Evolutionary conservation across 2,113 vertebrate genomes (phyloP), one percentile per base, ranked within the genome.

Genomic region (Chunga burmeisteri): DNA sequence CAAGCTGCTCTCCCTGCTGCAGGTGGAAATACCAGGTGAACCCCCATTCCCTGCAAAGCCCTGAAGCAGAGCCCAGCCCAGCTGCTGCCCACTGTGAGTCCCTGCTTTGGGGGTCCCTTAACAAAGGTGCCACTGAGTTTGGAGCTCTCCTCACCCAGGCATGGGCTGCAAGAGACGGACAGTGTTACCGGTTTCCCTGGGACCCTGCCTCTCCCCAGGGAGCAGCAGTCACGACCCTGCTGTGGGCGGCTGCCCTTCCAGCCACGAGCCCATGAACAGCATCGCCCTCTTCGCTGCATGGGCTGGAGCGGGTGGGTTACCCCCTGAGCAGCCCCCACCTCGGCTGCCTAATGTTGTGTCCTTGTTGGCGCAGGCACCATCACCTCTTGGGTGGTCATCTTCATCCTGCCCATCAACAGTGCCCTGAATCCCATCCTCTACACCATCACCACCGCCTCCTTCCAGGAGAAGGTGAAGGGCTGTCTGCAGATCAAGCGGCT

Each of bases 21-120:
- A 97, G 61, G 91, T 97, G 82, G 94, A 98, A 63, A 97, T 98
- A 44, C 94, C 97, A 96, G 98, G 98, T 98, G 90, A 90, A 9
- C 17, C 56, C 47, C 49, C 16, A 4, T 23, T 21, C 59, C 47
- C n/a, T 4, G 4, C 59, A 36, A 13, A 32, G 25, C 38, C 50
- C 77, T 26, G 32, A 18, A n/a, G 70, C 52, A 49, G n/a, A 86
- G 17, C 15, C 22, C 53, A 20, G 26, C 2, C 61, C 14, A 18
- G 65, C 63, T 19, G 55, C 90, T 67, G 44, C 68, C 62, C 32
- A 4, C 38, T 13, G 2, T 2, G 25, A 19, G 30, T 5, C 34
- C 34, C 23, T 19, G 30, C 20, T 13, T 7, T 5, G 9, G 49
- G 50, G 47, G n/a, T 23, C 8, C 34, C 32, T n/a, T 32, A 10